These are phyloP conservation scores for Drosophila sordidula DNA, from an alignment of 2,888 invertebrate genomes.

Conservation along the genomic window DNA sequence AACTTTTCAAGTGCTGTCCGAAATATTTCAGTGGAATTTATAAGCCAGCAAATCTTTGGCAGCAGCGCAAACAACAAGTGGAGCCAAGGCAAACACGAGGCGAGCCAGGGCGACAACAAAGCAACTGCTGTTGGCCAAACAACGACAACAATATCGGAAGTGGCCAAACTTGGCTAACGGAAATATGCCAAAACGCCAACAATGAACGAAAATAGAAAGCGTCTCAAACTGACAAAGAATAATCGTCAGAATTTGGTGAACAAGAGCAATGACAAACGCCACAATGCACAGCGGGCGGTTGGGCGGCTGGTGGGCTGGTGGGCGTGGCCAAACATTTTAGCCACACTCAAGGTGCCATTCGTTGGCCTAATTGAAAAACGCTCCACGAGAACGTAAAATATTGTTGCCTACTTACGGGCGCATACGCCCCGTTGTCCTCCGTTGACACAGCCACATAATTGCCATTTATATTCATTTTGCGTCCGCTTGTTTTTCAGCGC, in stretches of 20 bases:
- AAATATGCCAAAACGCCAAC: slow-evolving; percentile 64
- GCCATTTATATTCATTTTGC: slow-evolving; percentile 80
- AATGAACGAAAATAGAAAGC: slow-evolving; percentile 58
- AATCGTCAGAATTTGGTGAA: slow-evolving; percentile 49
- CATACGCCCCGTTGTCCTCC: slow-evolving; percentile 48
- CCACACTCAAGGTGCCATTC: slow-evolving; percentile 73
- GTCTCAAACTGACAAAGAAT: slow-evolving; percentile 65
- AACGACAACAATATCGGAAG: slow-evolving; percentile 47
- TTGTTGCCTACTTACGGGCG: slow-evolving; percentile 39
- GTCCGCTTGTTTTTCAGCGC: slow-evolving; percentile 52
- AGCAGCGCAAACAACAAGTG: slow-evolving; percentile 53
- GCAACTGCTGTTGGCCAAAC: slow-evolving; percentile 49
- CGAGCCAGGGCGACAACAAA: slow-evolving; percentile 30
- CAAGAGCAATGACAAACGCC: slow-evolving; percentile 19
- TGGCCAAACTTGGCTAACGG: slow-evolving; percentile 70
- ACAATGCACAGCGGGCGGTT: slow-evolving; percentile 5
- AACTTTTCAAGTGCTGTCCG: slow-evolving; percentile 76
- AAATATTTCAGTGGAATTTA: slow-evolving; percentile 76
- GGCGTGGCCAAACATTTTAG: slow-evolving; percentile 26
- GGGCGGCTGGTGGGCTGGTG: slow-evolving; percentile 5
- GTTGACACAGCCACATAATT: slow-evolving; percentile 55
- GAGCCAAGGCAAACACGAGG: slow-evolving; percentile 42
- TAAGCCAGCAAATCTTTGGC: slow-evolving; percentile 71
- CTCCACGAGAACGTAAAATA: slow-evolving; percentile 33
- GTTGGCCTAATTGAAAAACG: slow-evolving; percentile 64